phyloP scores from a whole-genome alignment of 1,140 invertebrate genomes.

The Bombus waltoni region DNA sequence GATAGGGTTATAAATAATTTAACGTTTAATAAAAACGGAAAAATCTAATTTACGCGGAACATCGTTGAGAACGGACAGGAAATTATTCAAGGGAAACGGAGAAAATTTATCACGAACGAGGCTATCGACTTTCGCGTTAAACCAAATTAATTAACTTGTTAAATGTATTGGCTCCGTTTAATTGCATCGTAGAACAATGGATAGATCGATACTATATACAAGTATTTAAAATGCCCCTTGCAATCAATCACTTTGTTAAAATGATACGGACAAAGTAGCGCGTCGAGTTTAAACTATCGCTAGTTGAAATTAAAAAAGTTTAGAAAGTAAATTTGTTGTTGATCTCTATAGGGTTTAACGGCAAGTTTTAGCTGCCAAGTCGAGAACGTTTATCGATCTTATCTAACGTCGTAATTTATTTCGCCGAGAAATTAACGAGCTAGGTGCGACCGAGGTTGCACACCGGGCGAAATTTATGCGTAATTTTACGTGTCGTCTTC shows the following conservation, averaged over 20 bases:
- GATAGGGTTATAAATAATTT: neutral
- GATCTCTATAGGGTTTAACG: neutral
- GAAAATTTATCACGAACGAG: neutral
- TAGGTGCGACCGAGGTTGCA: neutral
- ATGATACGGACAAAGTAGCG: neutral
- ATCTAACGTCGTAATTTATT: slow-evolving; percentile 23
- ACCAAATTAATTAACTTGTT: neutral
- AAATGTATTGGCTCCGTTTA: neutral
- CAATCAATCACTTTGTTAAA: neutral
- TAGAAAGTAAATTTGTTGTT: neutral
- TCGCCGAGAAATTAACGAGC: slow-evolving; percentile 31
- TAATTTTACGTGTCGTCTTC: neutral
- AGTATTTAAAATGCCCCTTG: neutral
- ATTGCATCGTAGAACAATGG: neutral
- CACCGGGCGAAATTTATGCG: slow-evolving; percentile 28
- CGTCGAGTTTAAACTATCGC: neutral
- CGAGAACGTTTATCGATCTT: slow-evolving; percentile 29
- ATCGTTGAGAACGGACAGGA: neutral
- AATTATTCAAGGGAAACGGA: neutral
- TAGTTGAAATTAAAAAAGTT: neutral
- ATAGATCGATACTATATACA: neutral
- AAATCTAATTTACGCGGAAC: neutral
- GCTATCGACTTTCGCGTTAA: neutral
- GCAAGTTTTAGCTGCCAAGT: neutral
- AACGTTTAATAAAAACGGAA: neutral